Evolutionary conservation across 2,888 invertebrate species (phyloP).

Genomic region (Lepidochitona cinerea): DNA sequence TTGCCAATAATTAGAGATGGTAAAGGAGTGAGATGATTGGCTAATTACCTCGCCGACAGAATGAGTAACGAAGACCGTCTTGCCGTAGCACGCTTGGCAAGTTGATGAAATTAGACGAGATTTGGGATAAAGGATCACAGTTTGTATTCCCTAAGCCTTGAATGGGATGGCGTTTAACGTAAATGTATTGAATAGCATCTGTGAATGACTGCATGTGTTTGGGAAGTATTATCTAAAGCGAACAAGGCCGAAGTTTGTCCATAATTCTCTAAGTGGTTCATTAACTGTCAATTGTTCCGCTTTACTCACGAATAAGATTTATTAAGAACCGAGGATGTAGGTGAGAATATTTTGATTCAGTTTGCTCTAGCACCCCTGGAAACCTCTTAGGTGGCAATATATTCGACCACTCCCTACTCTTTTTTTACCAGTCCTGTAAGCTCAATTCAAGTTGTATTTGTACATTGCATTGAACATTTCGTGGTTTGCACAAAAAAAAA

Average conservation of each 20-base stretch:
- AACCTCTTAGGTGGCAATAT: neutral
- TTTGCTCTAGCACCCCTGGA: neutral
- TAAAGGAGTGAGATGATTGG: neutral
- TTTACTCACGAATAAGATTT: neutral
- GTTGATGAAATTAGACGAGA: neutral
- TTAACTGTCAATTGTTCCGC: neutral
- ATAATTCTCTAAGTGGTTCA: neutral
- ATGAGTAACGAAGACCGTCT: neutral
- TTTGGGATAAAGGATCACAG: neutral
- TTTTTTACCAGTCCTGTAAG: too few relatives aligned
- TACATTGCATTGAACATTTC: too few relatives aligned
- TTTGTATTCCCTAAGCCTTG: neutral
- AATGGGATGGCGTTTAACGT: neutral
- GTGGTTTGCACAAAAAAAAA: too few relatives aligned
- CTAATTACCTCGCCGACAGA: neutral
- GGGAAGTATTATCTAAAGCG: neutral
- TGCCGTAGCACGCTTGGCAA: neutral
- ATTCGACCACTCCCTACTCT: too few relatives aligned
- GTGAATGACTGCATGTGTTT: neutral
- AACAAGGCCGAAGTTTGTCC: neutral
- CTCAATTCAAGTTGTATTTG: too few relatives aligned
- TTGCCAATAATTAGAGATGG: neutral
- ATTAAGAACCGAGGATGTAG: neutral
- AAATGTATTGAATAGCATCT: neutral
- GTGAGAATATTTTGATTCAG: neutral